Conservation (phyloP, 2,888 invertebrate species). For the Pammene aurita region DNA sequence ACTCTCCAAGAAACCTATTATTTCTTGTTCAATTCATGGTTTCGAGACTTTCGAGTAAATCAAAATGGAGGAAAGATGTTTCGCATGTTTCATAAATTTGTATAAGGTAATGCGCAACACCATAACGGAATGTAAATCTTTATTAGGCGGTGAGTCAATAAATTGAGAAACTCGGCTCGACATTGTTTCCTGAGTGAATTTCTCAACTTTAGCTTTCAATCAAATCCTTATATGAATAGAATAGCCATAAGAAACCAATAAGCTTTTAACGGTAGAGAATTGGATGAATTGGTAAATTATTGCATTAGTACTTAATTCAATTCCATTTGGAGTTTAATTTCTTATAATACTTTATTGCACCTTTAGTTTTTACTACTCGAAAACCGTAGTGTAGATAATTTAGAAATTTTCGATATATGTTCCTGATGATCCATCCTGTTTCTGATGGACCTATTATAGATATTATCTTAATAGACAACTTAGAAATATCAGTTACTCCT, state of each 20-base stretch:
- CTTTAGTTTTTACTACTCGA: no score
- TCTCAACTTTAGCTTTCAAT: conserved; percentile 20
- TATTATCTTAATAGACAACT: no score
- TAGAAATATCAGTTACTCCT: no score
- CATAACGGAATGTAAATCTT: conserved; percentile 16
- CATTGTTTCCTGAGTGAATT: conserved; percentile 12
- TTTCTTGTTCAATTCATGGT: background rate
- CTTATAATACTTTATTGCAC: background rate
- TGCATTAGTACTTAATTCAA: background rate
- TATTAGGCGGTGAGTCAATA: conserved; percentile 17
- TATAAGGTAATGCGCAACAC: conserved; percentile 1
- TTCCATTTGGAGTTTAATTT: background rate
- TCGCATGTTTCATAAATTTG: background rate
- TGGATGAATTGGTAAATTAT: background rate
- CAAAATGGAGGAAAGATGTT: background rate
- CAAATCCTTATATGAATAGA: conserved; percentile 19
- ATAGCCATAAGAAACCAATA: conserved; percentile 11
- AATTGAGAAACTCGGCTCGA: conserved; percentile 18
- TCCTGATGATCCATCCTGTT: no score
- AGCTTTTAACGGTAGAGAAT: background rate
- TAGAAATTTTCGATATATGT: no score
- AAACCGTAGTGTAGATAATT: no score
- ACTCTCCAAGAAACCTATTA: background rate
- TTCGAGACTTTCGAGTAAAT: no score
- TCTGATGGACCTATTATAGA: no score